Base-by-base conservation (phyloP, 2,888 invertebrate species). In the Sarcophaga rosellei region DNA sequence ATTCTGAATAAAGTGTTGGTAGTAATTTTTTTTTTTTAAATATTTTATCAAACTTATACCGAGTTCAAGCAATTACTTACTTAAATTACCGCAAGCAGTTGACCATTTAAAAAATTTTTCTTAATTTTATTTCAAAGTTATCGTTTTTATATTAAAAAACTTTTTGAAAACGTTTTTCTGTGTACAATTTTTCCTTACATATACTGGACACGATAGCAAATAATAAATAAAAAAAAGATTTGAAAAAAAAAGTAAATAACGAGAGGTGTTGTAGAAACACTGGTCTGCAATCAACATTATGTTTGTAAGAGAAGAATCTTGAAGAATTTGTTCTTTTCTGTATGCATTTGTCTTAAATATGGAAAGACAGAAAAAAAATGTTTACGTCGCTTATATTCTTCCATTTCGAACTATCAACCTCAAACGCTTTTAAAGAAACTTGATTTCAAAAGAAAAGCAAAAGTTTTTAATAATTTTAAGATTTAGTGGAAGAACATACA, bases 391-490 rank as follows among this genome's bases (percentile, higher is more conserved):
- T 6, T 6, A 35, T 6, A 35, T 35, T 35, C 6, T 0, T 0
- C 6, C 6, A 35, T 35, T 35, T 35, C 2, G 3, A 10, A 35
- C 10, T 0, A 8, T 35, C 10, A 35, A 35, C 35, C 35, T 35
- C 35, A 35, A 35, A 35, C 8, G 35, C 10, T 35, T 35, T 8
- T 1, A 0, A 35, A 35, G 35, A 35, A 35, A 1, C 1, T 35
- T 35, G 35, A 6, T 35, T 35, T 35, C 35, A 35, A 35, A 35
- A 35, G 35, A 53, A 68, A 68, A 2, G 20, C 8, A 5, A 69
- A 69, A 77, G 61, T 77, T 77, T 62, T 61, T 25, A 75, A 65
- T 57, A 57, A 25, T 53, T 75, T 62, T 47, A 62, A 35, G 25
- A 69, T 47, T 6, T 47, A 2, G 15, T 47, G 12, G 15, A 47